A percentile compares a stretch with the other conserved stretches of the same genome.
Conservation (phyloP, 2,797 vertebrate genomes). For the Argentina silus region DNA sequence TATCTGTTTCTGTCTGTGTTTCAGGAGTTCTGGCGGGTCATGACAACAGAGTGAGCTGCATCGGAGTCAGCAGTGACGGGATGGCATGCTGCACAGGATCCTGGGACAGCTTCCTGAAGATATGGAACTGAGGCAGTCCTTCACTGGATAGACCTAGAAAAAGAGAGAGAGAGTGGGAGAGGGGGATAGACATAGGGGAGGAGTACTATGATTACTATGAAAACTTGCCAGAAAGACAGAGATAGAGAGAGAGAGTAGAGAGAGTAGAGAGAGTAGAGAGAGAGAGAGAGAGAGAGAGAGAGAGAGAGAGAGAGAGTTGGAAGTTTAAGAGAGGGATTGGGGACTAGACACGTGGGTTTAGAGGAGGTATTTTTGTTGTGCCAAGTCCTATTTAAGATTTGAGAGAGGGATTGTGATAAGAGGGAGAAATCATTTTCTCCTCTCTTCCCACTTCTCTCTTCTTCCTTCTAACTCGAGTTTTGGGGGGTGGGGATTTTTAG, state of each 20-base stretch:
- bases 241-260: conserved; percentile 2
- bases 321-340: conserved; percentile 48
- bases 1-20: conserved; percentile 9
- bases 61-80: conserved; percentile 91
- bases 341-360: conserved; percentile 43
- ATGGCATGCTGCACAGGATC: conserved; percentile 97
- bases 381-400: conserved; percentile 68
- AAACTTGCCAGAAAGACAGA: not conserved
- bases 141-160: conserved; percentile 11
- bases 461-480: conserved; percentile 55
- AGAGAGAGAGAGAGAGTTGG: conserved; percentile 33
- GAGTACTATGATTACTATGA: not conserved
- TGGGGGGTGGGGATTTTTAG: conserved; percentile 35
- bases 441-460: conserved; percentile 49
- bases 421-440: conserved; percentile 49
- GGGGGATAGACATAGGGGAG: not conserved
- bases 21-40: conserved; percentile 93
- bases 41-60: conserved; percentile 97
- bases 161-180: conserved; percentile 15
- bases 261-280: conserved; percentile 21
- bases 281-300: conserved; percentile 38
- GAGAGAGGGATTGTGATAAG: conserved; percentile 55
- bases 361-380: conserved; percentile 67
- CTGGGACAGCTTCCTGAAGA: conserved; percentile 99
- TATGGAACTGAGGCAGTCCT: conserved; percentile 87